phyloP scores from a whole-genome alignment of 2,888 invertebrate species.

The Zeuzera pyrina region DNA sequence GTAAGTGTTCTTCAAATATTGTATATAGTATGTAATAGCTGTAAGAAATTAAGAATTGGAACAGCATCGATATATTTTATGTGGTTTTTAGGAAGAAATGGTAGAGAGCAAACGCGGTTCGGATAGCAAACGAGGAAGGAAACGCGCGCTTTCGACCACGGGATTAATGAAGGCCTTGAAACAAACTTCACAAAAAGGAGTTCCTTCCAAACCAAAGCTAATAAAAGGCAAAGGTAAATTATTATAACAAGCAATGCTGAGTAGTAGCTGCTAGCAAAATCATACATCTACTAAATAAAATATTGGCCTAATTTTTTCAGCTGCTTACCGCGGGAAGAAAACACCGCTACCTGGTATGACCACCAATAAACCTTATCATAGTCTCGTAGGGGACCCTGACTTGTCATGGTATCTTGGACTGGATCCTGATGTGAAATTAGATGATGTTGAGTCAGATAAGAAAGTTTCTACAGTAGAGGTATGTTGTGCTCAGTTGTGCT shows the following conservation, averaged over 20 bases:
- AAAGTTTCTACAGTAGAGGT: slow-evolving; percentile 53
- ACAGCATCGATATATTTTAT: slow-evolving; percentile 17
- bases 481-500: no score
- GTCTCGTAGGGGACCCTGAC: slow-evolving; percentile 50
- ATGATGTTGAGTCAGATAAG: slow-evolving; percentile 54
- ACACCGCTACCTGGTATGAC: slow-evolving; percentile 44
- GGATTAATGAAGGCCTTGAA: slow-evolving; percentile 32
- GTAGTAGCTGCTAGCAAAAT: no score
- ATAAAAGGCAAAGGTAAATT: slow-evolving; percentile 40
- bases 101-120: slow-evolving; percentile 25
- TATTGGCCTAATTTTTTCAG: slow-evolving; percentile 11
- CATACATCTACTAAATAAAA: no score
- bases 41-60: slow-evolving; percentile 6
- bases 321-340: slow-evolving; percentile 36
- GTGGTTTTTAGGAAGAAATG: no score
- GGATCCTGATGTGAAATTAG: slow-evolving; percentile 57
- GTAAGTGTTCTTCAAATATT: no score
- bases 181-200: slow-evolving; percentile 23
- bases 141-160: slow-evolving; percentile 47
- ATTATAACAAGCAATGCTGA: no score
- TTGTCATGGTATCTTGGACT: slow-evolving; percentile 65
- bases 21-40: slow-evolving; percentile 4
- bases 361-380: slow-evolving; percentile 43
- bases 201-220: slow-evolving; percentile 31
- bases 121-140: slow-evolving; percentile 47